Percentiles rank a stretch among this genome's conserved stretches.
Conservation (phyloP, 2,888 invertebrate genomes). For the Cryptosula pallasiana region DNA sequence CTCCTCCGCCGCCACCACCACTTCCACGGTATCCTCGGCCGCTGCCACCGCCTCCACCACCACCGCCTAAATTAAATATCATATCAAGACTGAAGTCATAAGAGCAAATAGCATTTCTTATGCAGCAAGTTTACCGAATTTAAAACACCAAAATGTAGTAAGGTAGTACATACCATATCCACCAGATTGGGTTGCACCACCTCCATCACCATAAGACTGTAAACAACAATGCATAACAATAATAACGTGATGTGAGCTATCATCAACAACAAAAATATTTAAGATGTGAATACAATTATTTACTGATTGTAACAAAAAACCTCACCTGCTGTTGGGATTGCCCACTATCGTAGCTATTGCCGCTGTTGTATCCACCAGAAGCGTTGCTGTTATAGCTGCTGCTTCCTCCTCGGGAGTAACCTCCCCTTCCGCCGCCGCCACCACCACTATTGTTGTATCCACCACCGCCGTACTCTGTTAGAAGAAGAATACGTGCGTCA, state of each 20-base stretch:
- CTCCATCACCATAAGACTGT: background rate
- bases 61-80: slow-evolving; percentile 2
- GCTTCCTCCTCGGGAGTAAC: slow-evolving; percentile 26
- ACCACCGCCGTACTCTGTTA: slow-evolving; percentile 20
- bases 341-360: background rate
- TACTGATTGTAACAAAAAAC: too few relatives aligned
- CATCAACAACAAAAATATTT: too few relatives aligned
- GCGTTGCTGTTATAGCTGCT: background rate
- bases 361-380: background rate
- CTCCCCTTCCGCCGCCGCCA: slow-evolving; percentile 30
- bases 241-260: too few relatives aligned
- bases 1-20: slow-evolving; percentile 27
- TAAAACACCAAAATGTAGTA: background rate
- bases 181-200: background rate
- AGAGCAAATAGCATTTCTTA: too few relatives aligned
- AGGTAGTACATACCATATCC: background rate
- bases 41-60: slow-evolving; percentile 27
- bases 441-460: slow-evolving; percentile 1
- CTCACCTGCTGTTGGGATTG: background rate
- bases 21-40: slow-evolving; percentile 30
- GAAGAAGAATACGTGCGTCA: too few relatives aligned
- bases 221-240: too few relatives aligned
- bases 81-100: too few relatives aligned
- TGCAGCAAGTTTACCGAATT: background rate
- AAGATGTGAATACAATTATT: too few relatives aligned